Base-by-base conservation (phyloP, 2,113 vertebrate species). In the Pseudopipra pipra region DNA sequence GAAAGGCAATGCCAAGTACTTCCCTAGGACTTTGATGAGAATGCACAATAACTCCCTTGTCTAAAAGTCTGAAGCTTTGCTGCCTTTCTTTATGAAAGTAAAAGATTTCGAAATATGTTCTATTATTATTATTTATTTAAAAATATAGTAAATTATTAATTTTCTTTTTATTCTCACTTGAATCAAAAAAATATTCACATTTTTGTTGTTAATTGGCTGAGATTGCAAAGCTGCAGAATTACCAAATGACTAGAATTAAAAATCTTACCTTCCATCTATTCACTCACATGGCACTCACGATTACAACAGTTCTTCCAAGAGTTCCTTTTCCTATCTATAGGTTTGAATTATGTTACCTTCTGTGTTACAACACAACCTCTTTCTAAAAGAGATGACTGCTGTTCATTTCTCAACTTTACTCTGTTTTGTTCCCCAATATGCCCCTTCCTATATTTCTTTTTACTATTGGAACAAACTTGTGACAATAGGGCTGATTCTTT, bases 11-110 rank as follows among this genome's bases (percentile, higher is more conserved):
- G 47, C 24, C 74, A 67, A 92, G 59, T 56, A 77, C 21, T 25
- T 90, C 47, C 47, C 47, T 31, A 74, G 68, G 75, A 96, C 70
- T 91, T 95, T 94, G 72, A 94, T 95, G 39, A 93, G 47, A 88
- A 88, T 72, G 22, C 55, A 85, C 31, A 71, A 51, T 74, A 87
- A 65, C 6, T 51, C 62, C 22, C 43, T 63, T 90, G 39, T 63
- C 49, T 82, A 78, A 82, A 91, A 89, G 13, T 79, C 74, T 85
- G 65, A 61, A 87, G 61, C 3, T 85, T 91, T 93, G 27, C 30
- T 83, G 81, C 14, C 24, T 90, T 85, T 39, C 13, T 14, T 88
- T 75, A 71, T 83, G 67, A 94, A 95, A 63, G 51, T 24, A 77
- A 89, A 89, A 61, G 8, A 83, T 88, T 95, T 87, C 51, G 88